Base-by-base conservation (phyloP, 2,888 invertebrate genomes). In the Morinoia aosen region DNA sequence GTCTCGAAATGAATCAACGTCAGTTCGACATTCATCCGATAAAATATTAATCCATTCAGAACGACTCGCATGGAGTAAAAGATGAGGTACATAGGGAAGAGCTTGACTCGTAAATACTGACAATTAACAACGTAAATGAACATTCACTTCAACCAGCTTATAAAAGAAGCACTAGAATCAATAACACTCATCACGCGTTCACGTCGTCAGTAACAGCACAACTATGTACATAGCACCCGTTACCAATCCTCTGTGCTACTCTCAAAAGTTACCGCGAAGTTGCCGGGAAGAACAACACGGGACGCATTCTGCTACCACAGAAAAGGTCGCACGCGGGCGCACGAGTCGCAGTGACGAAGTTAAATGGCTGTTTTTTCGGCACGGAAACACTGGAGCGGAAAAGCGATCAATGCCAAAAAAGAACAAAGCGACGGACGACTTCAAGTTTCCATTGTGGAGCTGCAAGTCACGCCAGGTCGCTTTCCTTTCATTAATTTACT, bases 381-480 rank as follows among this genome's bases (percentile, higher is more conserved):
- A 90, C 90, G 90, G 48, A 90, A 40, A 90, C 90, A 90, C 90
- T 39, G 48, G 39, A 90, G 90, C 90, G 39, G 90, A 39, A 90
- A 90, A 90, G 90, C 90, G 90, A 48, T 76, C 76, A 90, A 33
- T 19, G 39, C 90, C 40, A 39, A 40, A 48, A 39, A 90, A 39
- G 14, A 90, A 39, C 11, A 90, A 90, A 19, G 40, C 40, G 90
- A 48, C 39, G 48, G 12, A 14, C 25, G 39, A 12, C 33, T 90
- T 25, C 90, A 90, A 90, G 90, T 90, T 90, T 90, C 90, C 90
- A 90, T 40, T 48, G 48, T 33, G 40, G 25, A 25, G 48, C 90
- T 90, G 90, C 90, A 90, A 90, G 90, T 90, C 90, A 90, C 90
- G 90, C 40, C 90, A 33, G 19, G 90, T 48, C 40, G 90, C 90